These are phyloP conservation scores for Selenia dentaria DNA, from an alignment of 2,888 invertebrate genomes.

Conservation along the genomic window DNA sequence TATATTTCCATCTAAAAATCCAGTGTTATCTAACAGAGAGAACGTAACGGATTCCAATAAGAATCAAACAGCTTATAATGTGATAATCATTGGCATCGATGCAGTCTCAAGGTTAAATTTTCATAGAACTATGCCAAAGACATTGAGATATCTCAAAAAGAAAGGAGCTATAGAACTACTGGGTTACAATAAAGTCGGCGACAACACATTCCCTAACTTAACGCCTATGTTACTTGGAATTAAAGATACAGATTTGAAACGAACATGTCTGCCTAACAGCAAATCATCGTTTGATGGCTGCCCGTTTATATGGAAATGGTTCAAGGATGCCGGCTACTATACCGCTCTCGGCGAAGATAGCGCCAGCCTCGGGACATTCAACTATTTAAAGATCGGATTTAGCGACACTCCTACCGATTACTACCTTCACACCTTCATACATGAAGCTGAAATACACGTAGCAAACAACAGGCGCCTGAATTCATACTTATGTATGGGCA, in stretches of 20 bases:
- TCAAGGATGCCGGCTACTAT: slow-evolving; percentile 87
- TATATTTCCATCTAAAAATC: slow-evolving; percentile 84
- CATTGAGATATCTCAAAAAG: slow-evolving; percentile 84
- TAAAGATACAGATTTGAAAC: slow-evolving; percentile 86
- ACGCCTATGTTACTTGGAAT: slow-evolving; percentile 91
- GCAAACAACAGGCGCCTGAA: slow-evolving; percentile 87
- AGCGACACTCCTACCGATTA: slow-evolving; percentile 92
- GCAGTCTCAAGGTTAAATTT: slow-evolving; percentile 94
- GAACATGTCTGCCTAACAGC: slow-evolving; percentile 86
- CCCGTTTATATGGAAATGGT: slow-evolving; percentile 94
- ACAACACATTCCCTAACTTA: slow-evolving; percentile 97
- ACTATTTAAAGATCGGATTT: slow-evolving; percentile 92
- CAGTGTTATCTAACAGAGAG: slow-evolving; percentile 37
- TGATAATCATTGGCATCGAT: slow-evolving; percentile 93
- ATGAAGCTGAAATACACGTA: slow-evolving; percentile 87
- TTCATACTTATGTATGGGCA: slow-evolving; percentile 88
- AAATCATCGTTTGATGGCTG: slow-evolving; percentile 89
- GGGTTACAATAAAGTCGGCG: slow-evolving; percentile 97
- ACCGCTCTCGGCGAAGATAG: slow-evolving; percentile 95
- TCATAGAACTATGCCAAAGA: slow-evolving; percentile 92
- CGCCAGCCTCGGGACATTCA: slow-evolving; percentile 91
- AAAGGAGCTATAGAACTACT: slow-evolving; percentile 90
- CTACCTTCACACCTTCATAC: slow-evolving; percentile 90
- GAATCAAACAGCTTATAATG: slow-evolving; percentile 80
- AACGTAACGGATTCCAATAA: slow-evolving; percentile 38